Conservation (phyloP, 2,797 vertebrate genomes). For the Picus viridis region DNA sequence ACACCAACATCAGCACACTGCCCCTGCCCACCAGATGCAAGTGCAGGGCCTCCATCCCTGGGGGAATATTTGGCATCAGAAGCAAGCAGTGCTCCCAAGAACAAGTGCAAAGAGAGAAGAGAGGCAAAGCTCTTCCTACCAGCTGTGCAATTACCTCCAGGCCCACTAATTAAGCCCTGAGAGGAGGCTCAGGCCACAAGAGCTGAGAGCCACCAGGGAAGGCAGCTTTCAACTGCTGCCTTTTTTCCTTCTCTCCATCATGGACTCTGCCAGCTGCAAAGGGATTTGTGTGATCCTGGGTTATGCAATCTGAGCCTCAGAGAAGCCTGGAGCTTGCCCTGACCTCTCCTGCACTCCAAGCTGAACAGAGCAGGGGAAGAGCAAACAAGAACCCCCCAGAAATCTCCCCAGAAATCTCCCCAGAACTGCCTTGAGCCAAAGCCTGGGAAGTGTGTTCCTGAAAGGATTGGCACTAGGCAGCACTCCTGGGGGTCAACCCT, state of each 20-base stretch:
- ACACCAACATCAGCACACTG: accelerated
- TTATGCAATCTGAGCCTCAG: background rate
- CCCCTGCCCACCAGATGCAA: background rate
- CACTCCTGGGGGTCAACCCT: background rate
- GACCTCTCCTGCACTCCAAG: background rate
- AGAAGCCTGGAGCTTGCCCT: background rate
- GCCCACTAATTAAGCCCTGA: background rate
- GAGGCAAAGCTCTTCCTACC: constrained; percentile 28
- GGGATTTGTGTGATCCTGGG: background rate
- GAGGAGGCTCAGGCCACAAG: background rate
- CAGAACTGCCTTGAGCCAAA: background rate
- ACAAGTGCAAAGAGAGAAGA: constrained; percentile 44
- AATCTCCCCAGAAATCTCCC: background rate
- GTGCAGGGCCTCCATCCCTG: background rate
- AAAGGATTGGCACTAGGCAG: background rate
- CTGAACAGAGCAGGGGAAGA: background rate
- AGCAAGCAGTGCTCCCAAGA: constrained; percentile 30
- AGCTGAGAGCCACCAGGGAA: background rate
- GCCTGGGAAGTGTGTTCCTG: background rate
- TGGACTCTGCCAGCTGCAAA: background rate
- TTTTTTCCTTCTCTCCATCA: no score
- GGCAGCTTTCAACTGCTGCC: background rate
- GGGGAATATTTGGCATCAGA: constrained; percentile 52
- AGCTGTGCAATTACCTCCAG: constrained; percentile 13
- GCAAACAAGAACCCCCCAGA: background rate